phyloP scores from a whole-genome alignment of 2,113 vertebrate genomes.

The Bos indicus region DNA sequence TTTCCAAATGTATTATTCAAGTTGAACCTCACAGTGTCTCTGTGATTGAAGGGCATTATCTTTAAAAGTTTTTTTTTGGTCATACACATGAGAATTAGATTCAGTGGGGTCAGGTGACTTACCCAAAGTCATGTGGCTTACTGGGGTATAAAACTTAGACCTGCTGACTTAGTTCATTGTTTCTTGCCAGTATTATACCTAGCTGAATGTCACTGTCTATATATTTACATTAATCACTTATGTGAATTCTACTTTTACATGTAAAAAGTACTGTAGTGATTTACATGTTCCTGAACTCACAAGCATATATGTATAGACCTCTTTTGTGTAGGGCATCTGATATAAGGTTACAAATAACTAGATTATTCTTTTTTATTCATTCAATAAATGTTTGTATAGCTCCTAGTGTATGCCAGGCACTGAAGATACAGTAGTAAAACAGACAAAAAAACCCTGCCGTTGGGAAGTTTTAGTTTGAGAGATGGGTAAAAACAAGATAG shows the following conservation, averaged over 20 bases:
- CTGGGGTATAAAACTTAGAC: not conserved
- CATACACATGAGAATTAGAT: not conserved
- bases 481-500: not conserved
- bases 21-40: not conserved
- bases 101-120: not conserved
- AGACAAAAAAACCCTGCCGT: not conserved
- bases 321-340: not conserved
- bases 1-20: not conserved
- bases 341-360: not conserved
- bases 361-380: not conserved
- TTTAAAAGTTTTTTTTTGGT: not conserved
- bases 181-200: not conserved
- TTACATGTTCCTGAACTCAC: not conserved
- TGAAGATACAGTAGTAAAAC: not conserved
- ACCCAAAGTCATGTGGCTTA: not conserved
- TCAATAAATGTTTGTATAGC: not conserved
- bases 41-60: not conserved
- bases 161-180: not conserved
- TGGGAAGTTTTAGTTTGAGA: not conserved
- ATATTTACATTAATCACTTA: not conserved
- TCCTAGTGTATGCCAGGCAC: not conserved
- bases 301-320: not conserved
- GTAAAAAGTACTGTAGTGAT: not conserved
- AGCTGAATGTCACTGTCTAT: not conserved
- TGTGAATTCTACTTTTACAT: not conserved